These are phyloP conservation scores for Nanorana parkeri DNA, from an alignment of 2,113 vertebrate genomes.

Conservation along the genomic window DNA sequence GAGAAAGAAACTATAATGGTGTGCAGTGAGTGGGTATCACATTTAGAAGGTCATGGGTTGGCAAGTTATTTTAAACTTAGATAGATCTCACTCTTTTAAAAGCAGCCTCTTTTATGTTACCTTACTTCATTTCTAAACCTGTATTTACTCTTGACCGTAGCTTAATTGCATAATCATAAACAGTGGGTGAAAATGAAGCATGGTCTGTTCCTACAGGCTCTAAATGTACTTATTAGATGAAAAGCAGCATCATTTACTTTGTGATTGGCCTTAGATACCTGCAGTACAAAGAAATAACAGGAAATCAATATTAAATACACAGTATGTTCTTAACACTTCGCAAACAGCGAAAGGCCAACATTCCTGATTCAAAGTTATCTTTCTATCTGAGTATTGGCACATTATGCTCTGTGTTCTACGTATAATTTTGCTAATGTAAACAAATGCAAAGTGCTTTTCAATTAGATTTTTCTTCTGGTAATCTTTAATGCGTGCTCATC, in stretches of 20 bases:
- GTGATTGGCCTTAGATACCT: background rate
- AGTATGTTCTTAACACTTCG: conserved; percentile 27
- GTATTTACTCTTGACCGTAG: background rate
- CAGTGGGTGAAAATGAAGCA: conserved; percentile 11
- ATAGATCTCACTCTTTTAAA: too few relatives aligned
- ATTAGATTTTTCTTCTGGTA: background rate
- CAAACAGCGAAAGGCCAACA: conserved; percentile 28
- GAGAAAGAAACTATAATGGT: too few relatives aligned
- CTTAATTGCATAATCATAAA: background rate
- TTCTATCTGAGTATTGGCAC: conserved; percentile 19
- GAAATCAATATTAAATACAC: conserved; percentile 36
- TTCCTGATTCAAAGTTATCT: conserved; percentile 10
- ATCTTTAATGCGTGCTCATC: conserved; percentile 1
- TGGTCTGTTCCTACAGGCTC: conserved; percentile 19
- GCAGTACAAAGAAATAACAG: conserved; percentile 18
- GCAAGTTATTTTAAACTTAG: too few relatives aligned
- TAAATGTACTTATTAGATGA: conserved; percentile 17
- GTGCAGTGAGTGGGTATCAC: too few relatives aligned
- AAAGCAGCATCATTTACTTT: conserved; percentile 28
- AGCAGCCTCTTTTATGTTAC: too few relatives aligned
- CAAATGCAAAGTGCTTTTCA: background rate
- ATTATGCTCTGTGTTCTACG: background rate
- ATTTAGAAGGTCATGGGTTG: too few relatives aligned
- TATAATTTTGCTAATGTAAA: conserved; percentile 3
- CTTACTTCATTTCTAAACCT: background rate